Conservation (phyloP, 2,113 vertebrate species). For the Ctenodactylus gundi region DNA sequence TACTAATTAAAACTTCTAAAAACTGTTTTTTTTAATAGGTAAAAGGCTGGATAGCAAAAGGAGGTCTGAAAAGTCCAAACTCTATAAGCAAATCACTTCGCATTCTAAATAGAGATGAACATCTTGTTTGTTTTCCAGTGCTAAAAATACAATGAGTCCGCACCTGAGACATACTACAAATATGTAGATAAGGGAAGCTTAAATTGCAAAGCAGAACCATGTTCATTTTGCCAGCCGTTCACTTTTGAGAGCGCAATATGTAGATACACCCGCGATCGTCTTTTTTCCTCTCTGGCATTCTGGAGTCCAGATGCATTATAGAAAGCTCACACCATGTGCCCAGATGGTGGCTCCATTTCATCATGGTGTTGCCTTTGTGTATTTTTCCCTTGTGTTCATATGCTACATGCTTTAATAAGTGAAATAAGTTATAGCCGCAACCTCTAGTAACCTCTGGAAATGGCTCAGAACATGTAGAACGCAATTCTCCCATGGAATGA, state of each 20-base stretch:
- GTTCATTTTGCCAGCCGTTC: not conserved
- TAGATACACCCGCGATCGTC: not conserved
- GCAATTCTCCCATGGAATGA: not conserved
- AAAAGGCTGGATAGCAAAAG: constrained; percentile 62
- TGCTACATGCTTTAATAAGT: not conserved
- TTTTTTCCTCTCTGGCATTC: not conserved
- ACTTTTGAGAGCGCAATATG: not conserved
- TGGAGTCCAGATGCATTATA: not conserved
- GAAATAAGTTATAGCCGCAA: not conserved
- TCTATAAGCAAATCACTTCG: not conserved
- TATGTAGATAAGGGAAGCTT: not conserved
- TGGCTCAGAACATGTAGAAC: not conserved
- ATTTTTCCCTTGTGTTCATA: not conserved
- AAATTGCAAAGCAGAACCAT: constrained; percentile 21
- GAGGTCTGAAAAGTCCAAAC: constrained; percentile 33
- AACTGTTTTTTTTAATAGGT: constrained; percentile 13
- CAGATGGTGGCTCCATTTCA: not conserved
- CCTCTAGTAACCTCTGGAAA: not conserved
- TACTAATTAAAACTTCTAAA: constrained; percentile 55
- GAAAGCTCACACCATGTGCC: not conserved
- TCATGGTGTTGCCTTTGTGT: not conserved
- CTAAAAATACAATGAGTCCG: constrained; percentile 47
- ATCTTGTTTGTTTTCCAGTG: constrained; percentile 60
- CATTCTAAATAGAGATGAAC: constrained; percentile 25
- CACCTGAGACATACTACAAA: constrained; percentile 21